Base-by-base conservation (phyloP, 2,797 vertebrate species). In the Lateolabrax maculatus region DNA sequence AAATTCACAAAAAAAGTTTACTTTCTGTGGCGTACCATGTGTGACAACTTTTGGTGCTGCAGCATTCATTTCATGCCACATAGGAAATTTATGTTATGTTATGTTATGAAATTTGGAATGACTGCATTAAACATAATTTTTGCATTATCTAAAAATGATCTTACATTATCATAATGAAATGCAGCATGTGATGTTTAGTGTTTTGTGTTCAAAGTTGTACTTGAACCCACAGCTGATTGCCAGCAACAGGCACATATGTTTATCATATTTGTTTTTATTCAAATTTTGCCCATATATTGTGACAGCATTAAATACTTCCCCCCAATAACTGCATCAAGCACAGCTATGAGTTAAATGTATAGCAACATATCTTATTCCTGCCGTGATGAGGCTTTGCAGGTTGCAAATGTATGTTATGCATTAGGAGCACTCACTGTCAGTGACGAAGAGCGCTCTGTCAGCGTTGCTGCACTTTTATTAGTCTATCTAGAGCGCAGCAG, bases 391-490 rank as follows among this genome's bases (percentile, higher is more conserved):
- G 75, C 67, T 84, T 76, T 65, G 73, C 34, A 6, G 69, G 51
- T 52, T 56, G 58, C 69, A 84, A 52, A 81, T 82, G 74, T 77
- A 63, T 74, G 71, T 76, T 75, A 18, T 80, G 85, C 79, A 75
- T 74, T 77, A 75, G 68, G 66, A 87, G 84, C 75, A 57, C 83
- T 83, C 73, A 15, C 21, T 44, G 78, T 71, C 34, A 41, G 78
- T n/a, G 75, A 72, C 79, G 71, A 55, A 37, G 71, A 78, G 77
- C 53, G 31, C 80, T 92, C 64, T 65, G 79, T 84, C 81, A 58
- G 49, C 11, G 43, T 58, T n/a, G 37, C 65, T 60, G 62, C 18
- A 60, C 65, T 79, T 72, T 79, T 12, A 71, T 67, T 9, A 2
- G 55, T 83, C 51, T 31, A 41, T 71, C 64, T 68, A 27, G 67